A percentile compares a stretch with the other conserved stretches of the same genome.
Conservation (phyloP, 2,113 vertebrate genomes). For the Centropus unirufus region DNA sequence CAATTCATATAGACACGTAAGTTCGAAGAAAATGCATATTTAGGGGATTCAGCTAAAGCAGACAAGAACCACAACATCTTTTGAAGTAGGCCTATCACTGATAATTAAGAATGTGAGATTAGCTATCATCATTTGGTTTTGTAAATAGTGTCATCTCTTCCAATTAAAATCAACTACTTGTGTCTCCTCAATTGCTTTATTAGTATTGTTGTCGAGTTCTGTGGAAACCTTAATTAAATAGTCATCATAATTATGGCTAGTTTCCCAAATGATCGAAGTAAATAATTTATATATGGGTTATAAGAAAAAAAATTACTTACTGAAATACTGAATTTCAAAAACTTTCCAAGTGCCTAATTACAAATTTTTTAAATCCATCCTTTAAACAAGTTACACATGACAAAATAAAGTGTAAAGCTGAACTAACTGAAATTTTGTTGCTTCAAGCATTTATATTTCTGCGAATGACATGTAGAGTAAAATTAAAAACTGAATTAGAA, state of each 20-base stretch:
- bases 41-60: constrained; percentile 21
- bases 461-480: background rate
- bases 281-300: constrained; percentile 48
- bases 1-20: constrained; percentile 8
- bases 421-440: background rate
- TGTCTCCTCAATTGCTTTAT: constrained; percentile 66
- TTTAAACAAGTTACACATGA: background rate
- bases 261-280: constrained; percentile 60
- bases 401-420: background rate
- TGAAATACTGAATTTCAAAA: constrained; percentile 24
- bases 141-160: constrained; percentile 77
- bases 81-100: constrained; percentile 60
- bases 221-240: constrained; percentile 73
- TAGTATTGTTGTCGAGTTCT: constrained; percentile 71
- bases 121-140: constrained; percentile 70
- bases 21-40: constrained; percentile 42
- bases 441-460: background rate
- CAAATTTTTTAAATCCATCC: background rate
- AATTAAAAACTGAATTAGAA: background rate
- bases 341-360: background rate
- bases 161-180: constrained; percentile 74
- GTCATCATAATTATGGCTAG: constrained; percentile 64
- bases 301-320: constrained; percentile 35
- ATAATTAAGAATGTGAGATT: constrained; percentile 72
- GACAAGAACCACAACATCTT: constrained; percentile 38